phyloP scores from a whole-genome alignment of 2,888 invertebrate genomes.

The Lasioglossum villosulum region DNA sequence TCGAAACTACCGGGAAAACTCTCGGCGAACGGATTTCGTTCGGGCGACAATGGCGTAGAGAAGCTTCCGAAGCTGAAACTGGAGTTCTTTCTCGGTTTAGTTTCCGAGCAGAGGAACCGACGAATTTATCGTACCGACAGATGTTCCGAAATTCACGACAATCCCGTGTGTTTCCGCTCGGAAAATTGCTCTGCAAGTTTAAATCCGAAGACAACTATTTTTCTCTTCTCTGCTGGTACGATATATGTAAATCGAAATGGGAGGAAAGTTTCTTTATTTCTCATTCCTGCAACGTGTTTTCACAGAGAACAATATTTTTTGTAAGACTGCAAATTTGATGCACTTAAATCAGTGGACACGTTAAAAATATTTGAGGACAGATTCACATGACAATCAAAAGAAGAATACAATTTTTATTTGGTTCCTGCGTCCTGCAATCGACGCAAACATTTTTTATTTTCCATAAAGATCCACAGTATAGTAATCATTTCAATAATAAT shows the following conservation, averaged over 20 bases:
- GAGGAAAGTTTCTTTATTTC: not conserved
- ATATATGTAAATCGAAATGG: not conserved
- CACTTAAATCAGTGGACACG: too few species aligned
- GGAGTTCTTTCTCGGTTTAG: not conserved
- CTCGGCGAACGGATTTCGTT: conserved; percentile 13
- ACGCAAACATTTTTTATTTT: too few species aligned
- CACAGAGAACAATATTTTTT: not conserved
- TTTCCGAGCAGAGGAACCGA: conserved; percentile 2
- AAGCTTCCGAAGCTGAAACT: not conserved
- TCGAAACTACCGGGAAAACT: conserved; percentile 34
- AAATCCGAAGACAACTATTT: not conserved
- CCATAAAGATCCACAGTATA: too few species aligned
- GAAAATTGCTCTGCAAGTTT: not conserved
- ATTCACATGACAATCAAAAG: too few species aligned
- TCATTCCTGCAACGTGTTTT: not conserved
- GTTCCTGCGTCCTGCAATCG: too few species aligned
- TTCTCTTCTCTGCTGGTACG: not conserved
- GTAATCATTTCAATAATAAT: too few species aligned
- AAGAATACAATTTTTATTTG: too few species aligned
- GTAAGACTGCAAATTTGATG: too few species aligned
- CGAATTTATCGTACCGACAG: not conserved
- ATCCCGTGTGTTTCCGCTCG: not conserved
- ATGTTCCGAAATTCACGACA: not conserved
- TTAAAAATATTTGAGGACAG: too few species aligned
- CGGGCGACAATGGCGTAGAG: not conserved